A percentile compares a stretch with the other conserved stretches of the same genome.
These are phyloP conservation scores for Tenebrio molitor DNA, from an alignment of 1,140 invertebrate genomes.

Conservation along the genomic window DNA sequence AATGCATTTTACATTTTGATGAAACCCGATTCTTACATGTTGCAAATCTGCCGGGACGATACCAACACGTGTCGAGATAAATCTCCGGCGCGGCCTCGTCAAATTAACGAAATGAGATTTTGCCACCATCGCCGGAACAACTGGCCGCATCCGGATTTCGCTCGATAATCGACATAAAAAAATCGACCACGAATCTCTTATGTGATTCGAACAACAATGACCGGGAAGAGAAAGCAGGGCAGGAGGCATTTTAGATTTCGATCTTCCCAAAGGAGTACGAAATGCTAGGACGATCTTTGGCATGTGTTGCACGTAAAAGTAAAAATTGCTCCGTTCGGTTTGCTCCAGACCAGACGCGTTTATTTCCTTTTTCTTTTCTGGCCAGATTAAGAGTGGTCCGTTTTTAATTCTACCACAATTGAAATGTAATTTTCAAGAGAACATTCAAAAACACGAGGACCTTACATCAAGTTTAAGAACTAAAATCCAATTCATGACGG, in stretches of 20 bases:
- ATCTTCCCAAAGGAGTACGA: constrained; percentile 47
- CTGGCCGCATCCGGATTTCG: not conserved
- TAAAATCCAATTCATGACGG: too few relatives aligned
- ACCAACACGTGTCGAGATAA: constrained; percentile 1
- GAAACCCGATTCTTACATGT: constrained; percentile 48
- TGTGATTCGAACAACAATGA: constrained; percentile 46
- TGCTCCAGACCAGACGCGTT: constrained; percentile 45
- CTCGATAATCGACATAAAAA: constrained; percentile 17
- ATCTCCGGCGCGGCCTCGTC: not conserved
- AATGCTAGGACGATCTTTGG: constrained; percentile 41
- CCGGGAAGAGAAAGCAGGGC: constrained; percentile 22
- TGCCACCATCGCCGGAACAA: not conserved
- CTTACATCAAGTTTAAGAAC: too few relatives aligned
- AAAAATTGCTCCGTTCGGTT: constrained; percentile 59
- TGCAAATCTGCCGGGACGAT: not conserved
- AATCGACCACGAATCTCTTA: constrained; percentile 38
- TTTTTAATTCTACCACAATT: constrained; percentile 47
- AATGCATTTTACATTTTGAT: constrained; percentile 44
- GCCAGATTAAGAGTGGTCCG: constrained; percentile 47
- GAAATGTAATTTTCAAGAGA: constrained; percentile 46
- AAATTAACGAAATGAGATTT: constrained; percentile 18
- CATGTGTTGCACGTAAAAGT: constrained; percentile 53
- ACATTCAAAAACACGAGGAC: not conserved
- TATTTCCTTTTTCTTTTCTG: constrained; percentile 49
- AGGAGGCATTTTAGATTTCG: constrained; percentile 39